Evolutionary conservation across 2,797 vertebrate species (phyloP).

Genomic region (Champsocephalus gunnari): DNA sequence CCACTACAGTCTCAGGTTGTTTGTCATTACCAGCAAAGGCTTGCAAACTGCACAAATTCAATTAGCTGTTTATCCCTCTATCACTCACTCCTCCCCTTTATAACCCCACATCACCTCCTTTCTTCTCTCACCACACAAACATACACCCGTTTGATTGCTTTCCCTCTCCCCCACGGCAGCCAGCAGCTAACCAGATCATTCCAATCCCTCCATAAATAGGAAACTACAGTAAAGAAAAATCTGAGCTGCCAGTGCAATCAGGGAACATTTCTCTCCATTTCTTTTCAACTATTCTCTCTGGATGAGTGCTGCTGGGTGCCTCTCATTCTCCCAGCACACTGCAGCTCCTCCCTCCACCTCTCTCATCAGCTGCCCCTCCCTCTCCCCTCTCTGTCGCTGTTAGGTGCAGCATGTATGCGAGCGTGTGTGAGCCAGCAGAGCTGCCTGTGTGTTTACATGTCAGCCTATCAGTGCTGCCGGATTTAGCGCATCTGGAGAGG

Average conservation of each 20-base stretch:
- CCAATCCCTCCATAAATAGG: slow-evolving; percentile 25
- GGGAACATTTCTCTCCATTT: slow-evolving; percentile 63
- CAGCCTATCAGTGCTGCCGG: slow-evolving; percentile 77
- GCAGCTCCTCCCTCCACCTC: slow-evolving; percentile 83
- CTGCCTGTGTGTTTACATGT: slow-evolving; percentile 81
- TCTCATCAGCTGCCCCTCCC: slow-evolving; percentile 74
- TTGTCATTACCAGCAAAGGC: slow-evolving; percentile 34
- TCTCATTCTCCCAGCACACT: slow-evolving; percentile 75
- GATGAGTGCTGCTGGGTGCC: slow-evolving; percentile 62
- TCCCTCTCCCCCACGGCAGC: slow-evolving; percentile 2
- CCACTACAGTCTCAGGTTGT: slow-evolving; percentile 10
- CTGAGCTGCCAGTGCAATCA: slow-evolving; percentile 58
- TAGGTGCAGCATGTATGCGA: slow-evolving; percentile 84
- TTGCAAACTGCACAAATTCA: slow-evolving; percentile 37
- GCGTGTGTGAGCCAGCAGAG: slow-evolving; percentile 76
- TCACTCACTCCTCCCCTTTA: slow-evolving; percentile 11
- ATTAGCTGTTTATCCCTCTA: slow-evolving; percentile 24
- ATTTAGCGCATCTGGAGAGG: slow-evolving; percentile 80
- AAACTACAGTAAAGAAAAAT: slow-evolving; percentile 54
- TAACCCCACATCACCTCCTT: slow-evolving; percentile 28
- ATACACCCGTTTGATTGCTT: slow-evolving; percentile 2
- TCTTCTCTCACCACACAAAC: slow-evolving; percentile 24
- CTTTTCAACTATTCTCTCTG: slow-evolving; percentile 58
- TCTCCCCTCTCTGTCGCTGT: slow-evolving; percentile 69
- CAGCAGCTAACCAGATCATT: slow-evolving; percentile 28